Evolutionary conservation across 2,797 vertebrate genomes (phyloP).

Genomic region (Sebastes kiyomatsui): DNA sequence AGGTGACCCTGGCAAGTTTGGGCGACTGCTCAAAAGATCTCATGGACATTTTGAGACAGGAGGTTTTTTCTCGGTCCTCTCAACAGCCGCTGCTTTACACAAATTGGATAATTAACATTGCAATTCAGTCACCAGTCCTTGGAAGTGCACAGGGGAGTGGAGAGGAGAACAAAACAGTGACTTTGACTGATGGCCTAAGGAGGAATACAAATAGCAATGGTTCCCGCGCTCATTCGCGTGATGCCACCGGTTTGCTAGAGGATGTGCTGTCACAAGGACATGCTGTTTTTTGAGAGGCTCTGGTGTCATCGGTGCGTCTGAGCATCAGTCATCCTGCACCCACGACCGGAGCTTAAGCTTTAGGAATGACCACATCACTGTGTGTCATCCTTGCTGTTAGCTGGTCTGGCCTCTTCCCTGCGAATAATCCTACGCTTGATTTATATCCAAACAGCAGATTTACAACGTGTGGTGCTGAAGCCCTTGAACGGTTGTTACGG

Average conservation of each 20-base stretch:
- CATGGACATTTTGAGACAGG: conserved; percentile 42
- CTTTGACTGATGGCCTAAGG: conserved; percentile 74
- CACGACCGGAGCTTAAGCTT: conserved; percentile 29
- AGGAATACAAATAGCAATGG: conserved; percentile 73
- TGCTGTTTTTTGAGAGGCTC: conserved; percentile 57
- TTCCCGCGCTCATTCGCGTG: conserved; percentile 20
- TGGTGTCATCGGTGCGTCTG: conserved; percentile 35
- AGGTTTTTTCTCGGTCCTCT: conserved; percentile 57
- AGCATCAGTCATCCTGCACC: conserved; percentile 35
- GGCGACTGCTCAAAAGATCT: conserved; percentile 46
- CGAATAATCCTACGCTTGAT: conserved; percentile 43
- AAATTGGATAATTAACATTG: conserved; percentile 72
- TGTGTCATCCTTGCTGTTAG: conserved; percentile 41
- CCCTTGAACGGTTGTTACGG: conserved; percentile 6
- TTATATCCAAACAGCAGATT: conserved; percentile 46
- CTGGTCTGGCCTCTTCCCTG: conserved; percentile 23
- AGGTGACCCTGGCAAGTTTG: conserved; percentile 74
- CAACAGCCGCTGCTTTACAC: conserved; percentile 70
- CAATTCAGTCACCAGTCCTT: conserved; percentile 65
- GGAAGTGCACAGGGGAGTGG: conserved; percentile 61
- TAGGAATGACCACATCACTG: conserved; percentile 38
- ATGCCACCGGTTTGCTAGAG: conserved; percentile 38
- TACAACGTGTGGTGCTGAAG: conserved; percentile 17
- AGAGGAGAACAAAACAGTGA: conserved; percentile 63
- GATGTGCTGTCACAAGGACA: conserved; percentile 53